Conservation (phyloP, 2,797 vertebrate species). For the Leptoclinus maculatus region DNA sequence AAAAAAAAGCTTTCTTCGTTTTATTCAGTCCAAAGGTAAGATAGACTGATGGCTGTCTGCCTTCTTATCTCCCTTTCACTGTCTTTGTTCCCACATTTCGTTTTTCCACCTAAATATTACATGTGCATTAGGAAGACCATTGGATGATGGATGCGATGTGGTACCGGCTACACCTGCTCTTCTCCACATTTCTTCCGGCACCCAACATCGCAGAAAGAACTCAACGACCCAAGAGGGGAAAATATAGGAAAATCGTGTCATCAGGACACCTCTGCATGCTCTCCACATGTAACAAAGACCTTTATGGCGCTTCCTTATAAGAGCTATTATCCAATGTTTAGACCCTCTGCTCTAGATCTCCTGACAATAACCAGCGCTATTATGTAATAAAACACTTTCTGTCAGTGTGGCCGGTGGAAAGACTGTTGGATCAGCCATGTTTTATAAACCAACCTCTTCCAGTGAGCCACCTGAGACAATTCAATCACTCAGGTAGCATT, state of each 20-base stretch:
- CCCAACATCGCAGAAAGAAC: slow-evolving; percentile 16
- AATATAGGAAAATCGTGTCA: not conserved
- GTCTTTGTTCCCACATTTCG: slow-evolving; percentile 17
- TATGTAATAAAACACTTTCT: not conserved
- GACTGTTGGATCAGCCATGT: not conserved
- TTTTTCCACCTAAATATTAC: slow-evolving; percentile 52
- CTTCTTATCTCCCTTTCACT: slow-evolving; percentile 2
- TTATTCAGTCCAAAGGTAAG: slow-evolving; percentile 4
- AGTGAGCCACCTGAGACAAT: not conserved
- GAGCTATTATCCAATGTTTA: not conserved
- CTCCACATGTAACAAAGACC: slow-evolving; percentile 4
- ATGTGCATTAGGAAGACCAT: slow-evolving; percentile 39
- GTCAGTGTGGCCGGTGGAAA: not conserved
- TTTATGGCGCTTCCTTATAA: not conserved
- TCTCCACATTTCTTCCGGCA: slow-evolving; percentile 15
- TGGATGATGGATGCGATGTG: slow-evolving; percentile 40
- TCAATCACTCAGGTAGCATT: not conserved
- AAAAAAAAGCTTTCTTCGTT: slow-evolving; percentile 4
- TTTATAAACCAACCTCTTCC: not conserved
- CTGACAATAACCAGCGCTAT: not conserved
- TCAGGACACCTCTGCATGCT: not conserved
- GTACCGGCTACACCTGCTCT: slow-evolving; percentile 27
- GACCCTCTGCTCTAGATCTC: not conserved
- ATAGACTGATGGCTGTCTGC: not conserved
- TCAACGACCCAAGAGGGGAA: not conserved